Conservation (phyloP, 2,113 vertebrate genomes). For the Piaya cayana region DNA sequence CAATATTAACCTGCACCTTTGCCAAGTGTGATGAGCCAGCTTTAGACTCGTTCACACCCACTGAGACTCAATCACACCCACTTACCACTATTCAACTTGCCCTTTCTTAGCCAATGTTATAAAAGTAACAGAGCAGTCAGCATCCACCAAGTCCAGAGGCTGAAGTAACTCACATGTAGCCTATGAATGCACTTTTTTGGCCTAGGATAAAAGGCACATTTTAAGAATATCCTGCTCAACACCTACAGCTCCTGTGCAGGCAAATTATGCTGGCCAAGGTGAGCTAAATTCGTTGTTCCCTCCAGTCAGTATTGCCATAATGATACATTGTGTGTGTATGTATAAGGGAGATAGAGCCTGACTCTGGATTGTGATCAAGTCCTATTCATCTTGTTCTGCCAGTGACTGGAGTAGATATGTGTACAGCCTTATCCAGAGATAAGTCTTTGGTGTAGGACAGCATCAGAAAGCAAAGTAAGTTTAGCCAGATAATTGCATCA, state of each 20-base stretch:
- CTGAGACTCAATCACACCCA: neutral
- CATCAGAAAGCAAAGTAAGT: neutral
- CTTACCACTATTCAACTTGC: neutral
- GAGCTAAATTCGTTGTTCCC: neutral
- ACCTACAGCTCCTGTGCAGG: neutral
- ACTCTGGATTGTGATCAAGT: neutral
- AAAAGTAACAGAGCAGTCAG: neutral
- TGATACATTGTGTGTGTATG: neutral
- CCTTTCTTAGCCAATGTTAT: neutral
- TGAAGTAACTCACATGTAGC: neutral
- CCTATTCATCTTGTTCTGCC: neutral
- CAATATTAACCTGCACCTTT: neutral
- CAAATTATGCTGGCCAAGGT: neutral
- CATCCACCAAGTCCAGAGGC: neutral
- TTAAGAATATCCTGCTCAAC: neutral
- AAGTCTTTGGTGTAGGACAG: neutral
- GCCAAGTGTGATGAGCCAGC: neutral
- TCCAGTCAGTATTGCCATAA: neutral
- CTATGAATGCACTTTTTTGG: neutral
- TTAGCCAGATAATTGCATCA: neutral
- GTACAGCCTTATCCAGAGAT: neutral
- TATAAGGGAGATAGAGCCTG: neutral
- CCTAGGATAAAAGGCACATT: neutral
- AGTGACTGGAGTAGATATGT: neutral
- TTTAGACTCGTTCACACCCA: slow-evolving; percentile 15